phyloP scores from a whole-genome alignment of 92 coral and sea anemone genomes.

The Meandrina meandrites region DNA sequence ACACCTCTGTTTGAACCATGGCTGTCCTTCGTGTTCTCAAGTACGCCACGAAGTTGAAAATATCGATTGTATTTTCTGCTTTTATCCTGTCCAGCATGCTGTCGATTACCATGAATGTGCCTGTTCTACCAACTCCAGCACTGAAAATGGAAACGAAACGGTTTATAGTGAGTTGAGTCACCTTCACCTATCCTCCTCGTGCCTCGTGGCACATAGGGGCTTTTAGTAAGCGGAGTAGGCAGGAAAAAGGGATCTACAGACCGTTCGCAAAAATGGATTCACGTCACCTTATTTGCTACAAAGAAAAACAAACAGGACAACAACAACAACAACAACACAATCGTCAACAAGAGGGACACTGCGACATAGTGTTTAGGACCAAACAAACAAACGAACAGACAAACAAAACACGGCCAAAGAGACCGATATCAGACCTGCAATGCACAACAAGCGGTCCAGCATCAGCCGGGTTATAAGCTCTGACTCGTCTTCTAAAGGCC shows the following conservation, averaged over 20 bases:
- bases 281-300: too few relatives aligned
- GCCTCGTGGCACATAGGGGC: too few relatives aligned
- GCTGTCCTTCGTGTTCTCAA: constrained; percentile 83
- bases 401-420: neutral
- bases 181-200: too few relatives aligned
- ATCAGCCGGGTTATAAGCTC: constrained; percentile 92
- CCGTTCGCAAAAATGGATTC: too few relatives aligned
- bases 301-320: neutral
- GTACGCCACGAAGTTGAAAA: constrained; percentile 91
- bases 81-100: constrained; percentile 87
- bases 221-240: too few relatives aligned
- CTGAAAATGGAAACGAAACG: constrained; percentile 32
- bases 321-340: too few relatives aligned
- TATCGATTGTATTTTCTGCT: constrained; percentile 78
- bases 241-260: too few relatives aligned
- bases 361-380: too few relatives aligned
- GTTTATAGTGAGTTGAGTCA: neutral
- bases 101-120: constrained; percentile 92
- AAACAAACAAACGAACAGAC: neutral
- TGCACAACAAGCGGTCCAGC: constrained; percentile 89
- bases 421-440: constrained; percentile 75
- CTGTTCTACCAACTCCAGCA: constrained; percentile 99
- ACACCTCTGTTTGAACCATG: constrained; percentile 99
- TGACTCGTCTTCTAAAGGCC: constrained; percentile 91
- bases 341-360: too few relatives aligned